Conservation (phyloP, 2,797 vertebrate species). For the Hydrophis major region DNA sequence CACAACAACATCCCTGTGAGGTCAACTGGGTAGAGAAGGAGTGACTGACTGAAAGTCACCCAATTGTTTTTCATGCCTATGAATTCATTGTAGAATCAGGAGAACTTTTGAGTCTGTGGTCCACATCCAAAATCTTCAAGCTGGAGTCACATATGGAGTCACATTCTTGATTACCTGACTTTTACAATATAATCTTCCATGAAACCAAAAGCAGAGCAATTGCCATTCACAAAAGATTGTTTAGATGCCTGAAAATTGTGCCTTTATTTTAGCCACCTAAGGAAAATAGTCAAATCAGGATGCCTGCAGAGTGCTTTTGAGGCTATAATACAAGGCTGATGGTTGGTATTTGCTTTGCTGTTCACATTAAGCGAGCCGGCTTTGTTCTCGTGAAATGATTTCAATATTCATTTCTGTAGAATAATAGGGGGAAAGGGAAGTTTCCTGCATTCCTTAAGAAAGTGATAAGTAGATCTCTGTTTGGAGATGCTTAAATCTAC, state of each 20-base stretch:
- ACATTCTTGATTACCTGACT: neutral
- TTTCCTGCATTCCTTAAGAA: neutral
- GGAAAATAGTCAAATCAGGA: neutral
- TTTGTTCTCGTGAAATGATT: neutral
- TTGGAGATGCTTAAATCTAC: neutral
- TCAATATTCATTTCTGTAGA: neutral
- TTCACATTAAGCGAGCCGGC: neutral
- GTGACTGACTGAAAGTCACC: neutral
- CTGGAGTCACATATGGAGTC: too few species aligned
- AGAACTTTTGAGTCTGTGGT: neutral
- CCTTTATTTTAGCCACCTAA: neutral
- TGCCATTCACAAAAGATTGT: neutral
- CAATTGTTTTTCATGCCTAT: neutral
- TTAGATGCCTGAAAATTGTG: neutral
- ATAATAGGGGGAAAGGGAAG: neutral
- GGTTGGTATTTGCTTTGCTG: neutral
- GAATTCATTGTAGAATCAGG: neutral
- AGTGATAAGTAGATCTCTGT: neutral
- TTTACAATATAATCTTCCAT: neutral
- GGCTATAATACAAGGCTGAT: neutral
- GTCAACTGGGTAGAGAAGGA: neutral
- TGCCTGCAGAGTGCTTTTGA: neutral
- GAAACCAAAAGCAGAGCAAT: neutral
- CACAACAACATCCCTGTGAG: neutral
- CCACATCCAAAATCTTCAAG: neutral